Evolutionary conservation across 2,113 vertebrate species (phyloP), one percentile per base, ranked within the genome.

Genomic region (Chaetorhynchus papuensis): DNA sequence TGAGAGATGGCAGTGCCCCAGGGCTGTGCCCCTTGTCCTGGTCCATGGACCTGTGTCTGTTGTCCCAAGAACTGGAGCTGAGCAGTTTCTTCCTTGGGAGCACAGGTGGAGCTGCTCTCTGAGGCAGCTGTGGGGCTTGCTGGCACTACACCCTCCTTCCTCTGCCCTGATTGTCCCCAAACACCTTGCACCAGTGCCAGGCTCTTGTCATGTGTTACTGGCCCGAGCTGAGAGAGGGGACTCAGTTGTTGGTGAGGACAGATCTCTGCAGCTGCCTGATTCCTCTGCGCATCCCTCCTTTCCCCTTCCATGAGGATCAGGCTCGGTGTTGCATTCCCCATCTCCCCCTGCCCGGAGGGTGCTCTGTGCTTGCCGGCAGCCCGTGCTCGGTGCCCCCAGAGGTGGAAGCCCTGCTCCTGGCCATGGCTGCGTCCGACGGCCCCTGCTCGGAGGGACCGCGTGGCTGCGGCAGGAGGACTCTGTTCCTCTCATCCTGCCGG

Each of bases 271-370:
- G 21, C 16, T 47, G 20, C 1, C 42, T 64, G 28, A 15, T 80
- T 26, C 53, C 37, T 65, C 24, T 23, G 15, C 47, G 59, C 8
- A 1, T 22, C 22, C 8, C 27, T 50, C 20, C 31, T 53, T 83
- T 69, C 26, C 21, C 37, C 12, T 77, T 81, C 45, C 2, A 0
- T 7, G 41, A 24, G 4, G 16, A 13, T 53, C 21, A 35, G 18
- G 7, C 57, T 19, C 7, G 15, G 15, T 65, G 2, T 10, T 53
- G 11, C 5, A 1, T 15, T 45, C 10, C 41, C 10, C 1, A 0
- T 28, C 21, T 45, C 28, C 24, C 37, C 4, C 2, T 44, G 26
- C 9, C 27, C 13, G 6, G 8, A 6, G 39, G n/a, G 2, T 7
- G 6, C 6, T 5, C 1, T 7, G 42, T 39, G 59, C 21, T 21